Evolutionary conservation across 2,113 vertebrate species (phyloP), one percentile per base, ranked within the genome.

Genomic region (Xenopus tropicalis): DNA sequence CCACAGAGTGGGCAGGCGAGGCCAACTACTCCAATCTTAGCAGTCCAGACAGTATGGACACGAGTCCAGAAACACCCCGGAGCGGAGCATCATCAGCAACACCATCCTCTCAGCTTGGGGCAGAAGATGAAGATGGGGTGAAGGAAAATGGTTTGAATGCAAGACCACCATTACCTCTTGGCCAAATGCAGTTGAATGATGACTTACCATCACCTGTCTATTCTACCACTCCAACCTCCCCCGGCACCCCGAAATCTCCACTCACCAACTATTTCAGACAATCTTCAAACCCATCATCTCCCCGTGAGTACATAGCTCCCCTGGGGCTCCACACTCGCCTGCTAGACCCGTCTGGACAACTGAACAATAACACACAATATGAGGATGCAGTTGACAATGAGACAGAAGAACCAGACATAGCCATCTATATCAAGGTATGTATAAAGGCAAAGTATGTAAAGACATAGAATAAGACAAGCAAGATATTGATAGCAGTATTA

Each of bases 351-450:
- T 13, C 63, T 19, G 37, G 71, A 23, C 71, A 67, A n/a, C 12
- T 67, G 16, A 25, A 61, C 69, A 66, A 66, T 64, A 66, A 72
- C 58, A 20, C 48, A 4, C 23, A 7, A 37, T 42, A 21, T 29
- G 17, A 14, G n/a, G 63, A 74, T 4, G 62, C 56, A 17, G 37
- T 48, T 11, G 71, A 74, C 42, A 20, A 59, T 23, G 42, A 11
- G 7, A 14, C 6, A 17, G 54, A 22, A 21, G 64, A 67, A 17
- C 14, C 20, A 1, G 64, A 74, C 21, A 74, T 74, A 42, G 24
- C 42, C 11, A 52, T 74, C 63, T 74, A 74, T 29, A 54, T 74
- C 71, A 74, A 66, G 71, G 71, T 74, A 66, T 37, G 29, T 9
- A 37, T 9, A 37, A 37, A 37, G 6, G 29, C 29, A 37, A 37